Conservation (phyloP, 2,888 invertebrate species). For the Tipula unca region DNA sequence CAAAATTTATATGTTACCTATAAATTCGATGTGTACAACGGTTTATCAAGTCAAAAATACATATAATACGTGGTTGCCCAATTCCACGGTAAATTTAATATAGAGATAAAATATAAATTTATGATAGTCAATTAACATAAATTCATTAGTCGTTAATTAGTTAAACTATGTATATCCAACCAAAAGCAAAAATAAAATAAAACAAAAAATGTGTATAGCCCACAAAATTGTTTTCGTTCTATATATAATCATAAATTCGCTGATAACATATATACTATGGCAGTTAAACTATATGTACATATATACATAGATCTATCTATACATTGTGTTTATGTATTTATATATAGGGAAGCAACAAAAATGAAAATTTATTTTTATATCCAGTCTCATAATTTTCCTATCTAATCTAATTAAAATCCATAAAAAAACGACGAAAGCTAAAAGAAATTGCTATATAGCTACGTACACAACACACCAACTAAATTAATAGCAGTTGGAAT, state of each 20-base stretch:
- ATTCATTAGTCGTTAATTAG: neutral
- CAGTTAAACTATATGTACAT: neutral
- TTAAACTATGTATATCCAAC: neutral
- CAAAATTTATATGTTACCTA: too few relatives aligned
- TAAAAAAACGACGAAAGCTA: slow-evolving; percentile 8
- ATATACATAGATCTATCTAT: too few relatives aligned
- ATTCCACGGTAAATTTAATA: neutral
- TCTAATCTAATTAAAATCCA: slow-evolving; percentile 14
- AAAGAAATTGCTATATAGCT: neutral
- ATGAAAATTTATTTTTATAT: slow-evolving; percentile 14
- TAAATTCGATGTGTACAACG: neutral
- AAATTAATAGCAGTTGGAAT: neutral
- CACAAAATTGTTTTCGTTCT: neutral
- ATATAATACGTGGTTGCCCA: neutral
- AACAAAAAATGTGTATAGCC: neutral
- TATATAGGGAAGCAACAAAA: neutral
- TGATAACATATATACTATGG: neutral
- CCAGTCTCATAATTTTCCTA: neutral
- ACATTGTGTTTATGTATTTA: neutral
- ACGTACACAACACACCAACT: neutral
- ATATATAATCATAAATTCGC: neutral
- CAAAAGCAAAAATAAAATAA: neutral
- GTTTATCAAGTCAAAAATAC: neutral
- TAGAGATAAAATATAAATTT: neutral
- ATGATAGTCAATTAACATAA: neutral